Evolutionary conservation across 2,888 invertebrate genomes (phyloP).

Genomic region (Bellardia pandia): DNA sequence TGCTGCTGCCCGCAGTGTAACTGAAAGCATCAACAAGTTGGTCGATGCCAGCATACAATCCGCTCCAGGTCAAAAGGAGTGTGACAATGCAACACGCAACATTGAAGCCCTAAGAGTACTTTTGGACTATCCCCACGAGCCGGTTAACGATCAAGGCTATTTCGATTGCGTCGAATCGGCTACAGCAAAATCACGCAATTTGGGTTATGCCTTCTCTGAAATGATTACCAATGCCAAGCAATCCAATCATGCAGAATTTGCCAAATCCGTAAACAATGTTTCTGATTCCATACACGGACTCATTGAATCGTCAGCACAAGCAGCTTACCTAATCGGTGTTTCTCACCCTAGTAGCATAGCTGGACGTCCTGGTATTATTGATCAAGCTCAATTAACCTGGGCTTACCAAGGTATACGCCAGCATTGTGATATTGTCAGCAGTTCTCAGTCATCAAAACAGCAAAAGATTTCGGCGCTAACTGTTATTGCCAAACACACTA

Average conservation of each 20-base stretch:
- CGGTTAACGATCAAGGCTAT: conserved; percentile 94
- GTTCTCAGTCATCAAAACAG: conserved; percentile 90
- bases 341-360: conserved; percentile 95
- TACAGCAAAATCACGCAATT: conserved; percentile 93
- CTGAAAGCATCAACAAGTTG: conserved; percentile 95
- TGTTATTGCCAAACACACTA: conserved; percentile 97
- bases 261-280: conserved; percentile 92
- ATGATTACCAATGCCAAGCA: conserved; percentile 96
- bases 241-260: conserved; percentile 93
- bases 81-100: conserved; percentile 96
- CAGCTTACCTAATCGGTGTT: conserved; percentile 97
- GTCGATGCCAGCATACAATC: conserved; percentile 90
- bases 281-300: conserved; percentile 95
- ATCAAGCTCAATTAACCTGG: conserved; percentile 93
- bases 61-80: conserved; percentile 98
- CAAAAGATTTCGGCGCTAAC: conserved; percentile 96
- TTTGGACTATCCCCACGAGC: conserved; percentile 93
- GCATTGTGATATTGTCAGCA: conserved; percentile 92
- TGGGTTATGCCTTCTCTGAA: conserved; percentile 96
- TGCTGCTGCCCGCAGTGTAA: conserved; percentile 94
- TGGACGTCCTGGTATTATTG: conserved; percentile 94
- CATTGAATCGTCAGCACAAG: conserved; percentile 96
- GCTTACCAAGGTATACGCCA: conserved; percentile 95
- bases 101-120: conserved; percentile 94
- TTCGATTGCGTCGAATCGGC: conserved; percentile 97